Base-by-base conservation (phyloP, 2,888 invertebrate genomes). In the Hydriomena furcata region DNA sequence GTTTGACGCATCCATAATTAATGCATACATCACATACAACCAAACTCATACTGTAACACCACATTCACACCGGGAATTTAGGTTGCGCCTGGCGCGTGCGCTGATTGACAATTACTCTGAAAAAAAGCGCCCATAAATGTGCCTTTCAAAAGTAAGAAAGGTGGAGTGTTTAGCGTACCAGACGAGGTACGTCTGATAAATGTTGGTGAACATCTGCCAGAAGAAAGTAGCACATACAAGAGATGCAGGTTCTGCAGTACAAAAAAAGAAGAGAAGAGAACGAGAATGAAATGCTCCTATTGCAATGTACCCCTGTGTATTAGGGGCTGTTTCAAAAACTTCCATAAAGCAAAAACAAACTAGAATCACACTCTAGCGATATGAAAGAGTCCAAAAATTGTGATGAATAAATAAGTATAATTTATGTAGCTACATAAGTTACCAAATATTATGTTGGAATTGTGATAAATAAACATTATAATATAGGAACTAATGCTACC, bases 131-230 rank as follows among this genome's bases (percentile, higher is more conserved):
- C 8, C 28, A 20, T 28, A 28, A 41, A 24, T 25, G 23, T 17
- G 7, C 24, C 24, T 31, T 42, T 32, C 13, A 42, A 32, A 42
- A 32, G 23, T 36, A 62, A 66, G 41, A 63, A 65, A 55, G 62
- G 65, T 20, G 57, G 59, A 27, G 45, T 35, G 21, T 68, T 67
- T 47, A 66, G 69, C 7, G 66, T 70, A 13, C 66, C 66, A 10
- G 65, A 71, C 8, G 68, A 66, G 32, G 58, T 72, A 28, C 66
- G 67, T 13, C 47, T 73, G 17, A 34, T 60, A 10, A 67, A 68
- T 58, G 61, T 66, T 11, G 65, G 65, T 40, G 59, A 60, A 47
- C 68, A 71, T 44, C 32, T 65, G 52, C 68, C 70, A 24, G 60
- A 65, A 55, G 64, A 67, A 57, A 52, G 20, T n/a, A 43, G 46